Evolutionary conservation across 2,888 invertebrate genomes (phyloP), one percentile per base, ranked within the genome.

Genomic region (Philhelius pedissequus): DNA sequence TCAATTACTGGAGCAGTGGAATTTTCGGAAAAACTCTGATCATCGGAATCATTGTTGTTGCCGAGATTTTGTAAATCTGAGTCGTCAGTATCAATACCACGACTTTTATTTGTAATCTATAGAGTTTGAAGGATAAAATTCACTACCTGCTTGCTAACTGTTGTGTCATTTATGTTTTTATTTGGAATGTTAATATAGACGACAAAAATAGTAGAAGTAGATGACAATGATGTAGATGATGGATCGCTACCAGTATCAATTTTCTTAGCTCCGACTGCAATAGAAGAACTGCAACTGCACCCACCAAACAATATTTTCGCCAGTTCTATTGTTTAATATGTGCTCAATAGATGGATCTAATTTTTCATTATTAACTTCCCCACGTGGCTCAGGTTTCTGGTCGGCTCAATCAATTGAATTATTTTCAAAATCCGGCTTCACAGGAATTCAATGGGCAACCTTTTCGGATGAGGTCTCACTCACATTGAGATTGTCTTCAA

Each of bases 391-490:
- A 4, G 54, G 45, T 13, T 84, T 84, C 11, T 80, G 80, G 56
- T 90, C 90, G 1, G 88, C 74, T 4, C 83, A 88, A 62, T 91
- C 91, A 7, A 91, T 91, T 6, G 91, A 91, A 79, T 91, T 91
- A 68, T 90, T 91, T 77, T 91, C 91, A 62, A 91, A 90, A 62
- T 91, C 91, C 76, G 90, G 91, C 8, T 90, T 88, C 32, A 90
- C 69, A 2, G 89, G 86, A 15, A 89, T 87, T 0, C 87, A 79
- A 40, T 89, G 89, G 0, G 89, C 64, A 1, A 88, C 89, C 71
- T 90, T 90, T 71, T 91, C 90, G 1, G 91, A 90, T 3, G 91
- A 89, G 0, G 87, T 86, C 56, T 88, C 87, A 62, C 86, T 88
- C 3, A 74, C 52, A 66, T 87, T 87, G 18, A 86, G 75, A 4